Evolutionary conservation across 2,888 invertebrate genomes (phyloP), one percentile per base, ranked within the genome.

Genomic region (Blastobasis adustella): DNA sequence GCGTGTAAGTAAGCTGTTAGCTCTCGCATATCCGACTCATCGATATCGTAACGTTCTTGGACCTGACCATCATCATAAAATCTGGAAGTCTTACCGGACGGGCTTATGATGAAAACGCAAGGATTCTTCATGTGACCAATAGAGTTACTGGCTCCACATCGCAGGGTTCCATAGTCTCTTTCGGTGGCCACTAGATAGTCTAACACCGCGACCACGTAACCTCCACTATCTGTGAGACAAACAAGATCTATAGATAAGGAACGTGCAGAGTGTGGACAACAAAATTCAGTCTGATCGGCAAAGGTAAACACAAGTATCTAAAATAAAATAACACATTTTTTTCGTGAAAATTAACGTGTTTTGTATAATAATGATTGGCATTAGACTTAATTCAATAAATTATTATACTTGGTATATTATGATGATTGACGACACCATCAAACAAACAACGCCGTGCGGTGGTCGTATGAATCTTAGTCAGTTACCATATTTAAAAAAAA

Each of bases 51-150:
- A 5, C 9, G 9, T 5, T 42, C 10, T 5, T 8, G 6, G 42
- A 1, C 6, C 7, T 8, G 9, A 5, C 8, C 8, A 9, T 42
- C n/a, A 1, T 42, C 9, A 5, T 3, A 42, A 8, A 5, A 42
- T 10, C 9, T 1, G 42, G 4, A 9, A 42, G n/a, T 42, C 10
- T 85, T 79, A 94, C 95, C 94, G 76, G 95, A 96, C 10, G 95
- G 95, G 49, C 96, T 95, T 45, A 96, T 93, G 82, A 95, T 95
- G 80, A 96, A 96, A 62, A 96, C 91, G 78, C 96, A 96, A 1
- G 96, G 96, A 58, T 93, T 92, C 64, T 91, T 90, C 81, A 96
- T 96, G 52, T 93, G 89, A 7, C 96, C 96, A 57, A 96, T 95
- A 0, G 91, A 79, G 85, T 96, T 96, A 58, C 91, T 91, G 7